A percentile compares a stretch with the other conserved stretches of the same genome.
Conservation (phyloP, 2,888 invertebrate species). For the Clusia tigrina region DNA sequence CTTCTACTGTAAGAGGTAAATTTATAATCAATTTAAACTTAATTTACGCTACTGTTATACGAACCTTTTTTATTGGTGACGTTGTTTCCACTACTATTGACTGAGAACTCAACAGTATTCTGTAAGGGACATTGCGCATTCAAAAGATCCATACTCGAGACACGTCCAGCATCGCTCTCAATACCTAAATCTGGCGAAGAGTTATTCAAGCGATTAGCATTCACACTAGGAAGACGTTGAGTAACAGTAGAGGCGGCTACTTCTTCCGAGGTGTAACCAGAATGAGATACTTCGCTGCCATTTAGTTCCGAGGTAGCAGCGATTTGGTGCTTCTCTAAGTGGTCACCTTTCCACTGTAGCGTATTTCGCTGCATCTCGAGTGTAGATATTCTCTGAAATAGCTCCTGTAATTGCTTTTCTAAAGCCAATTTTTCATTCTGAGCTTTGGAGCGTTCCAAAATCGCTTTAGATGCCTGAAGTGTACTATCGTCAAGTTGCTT, state of each 20-base stretch:
- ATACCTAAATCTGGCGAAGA: constrained; percentile 90
- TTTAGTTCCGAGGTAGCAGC: constrained; percentile 11
- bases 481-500: constrained; percentile 76
- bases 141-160: constrained; percentile 65
- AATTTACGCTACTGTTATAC: constrained; percentile 32
- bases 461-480: constrained; percentile 77
- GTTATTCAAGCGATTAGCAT: constrained; percentile 61
- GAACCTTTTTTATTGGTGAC: background rate
- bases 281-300: constrained; percentile 54
- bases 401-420: constrained; percentile 65
- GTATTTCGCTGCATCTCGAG: constrained; percentile 54
- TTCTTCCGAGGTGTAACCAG: constrained; percentile 66
- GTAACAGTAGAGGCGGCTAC: constrained; percentile 50
- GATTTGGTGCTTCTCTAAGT: constrained; percentile 52
- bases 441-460: constrained; percentile 77
- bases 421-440: constrained; percentile 74
- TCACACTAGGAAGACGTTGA: constrained; percentile 57
- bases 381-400: constrained; percentile 42
- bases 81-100: constrained; percentile 7
- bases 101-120: constrained; percentile 62
- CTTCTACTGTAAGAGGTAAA: background rate
- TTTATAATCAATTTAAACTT: background rate
- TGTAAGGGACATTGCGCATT: constrained; percentile 57
- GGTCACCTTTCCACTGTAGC: constrained; percentile 38
- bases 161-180: constrained; percentile 80